phyloP scores from a whole-genome alignment of 1,140 invertebrate genomes.

The Eciton burchellii region DNA sequence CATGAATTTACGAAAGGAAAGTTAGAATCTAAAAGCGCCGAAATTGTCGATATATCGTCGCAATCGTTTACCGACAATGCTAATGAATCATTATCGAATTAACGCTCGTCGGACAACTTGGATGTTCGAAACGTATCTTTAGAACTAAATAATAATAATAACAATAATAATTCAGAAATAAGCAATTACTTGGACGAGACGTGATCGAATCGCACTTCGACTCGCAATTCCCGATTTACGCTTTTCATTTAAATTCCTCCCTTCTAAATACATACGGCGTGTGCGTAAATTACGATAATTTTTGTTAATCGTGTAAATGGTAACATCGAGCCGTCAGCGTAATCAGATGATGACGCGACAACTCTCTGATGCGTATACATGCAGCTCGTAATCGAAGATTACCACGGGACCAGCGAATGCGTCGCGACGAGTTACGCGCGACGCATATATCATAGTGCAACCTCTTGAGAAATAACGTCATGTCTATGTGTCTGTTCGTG shows the following conservation, averaged over 20 bases:
- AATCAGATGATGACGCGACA: background rate
- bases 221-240: too few relatives aligned
- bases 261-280: too few relatives aligned
- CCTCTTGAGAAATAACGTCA: conserved; percentile 65
- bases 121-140: too few relatives aligned
- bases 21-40: background rate
- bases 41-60: conserved; percentile 13
- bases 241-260: background rate
- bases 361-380: background rate
- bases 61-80: background rate
- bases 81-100: conserved; percentile 12
- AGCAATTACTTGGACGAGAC: too few relatives aligned
- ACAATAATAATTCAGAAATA: too few relatives aligned
- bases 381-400: conserved; percentile 25
- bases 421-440: background rate
- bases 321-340: background rate
- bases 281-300: background rate
- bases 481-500: conserved; percentile 19
- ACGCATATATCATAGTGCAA: background rate
- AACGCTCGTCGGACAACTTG: background rate
- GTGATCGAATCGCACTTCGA: too few relatives aligned
- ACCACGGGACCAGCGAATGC: background rate
- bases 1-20: conserved; percentile 41
- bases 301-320: background rate
- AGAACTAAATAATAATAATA: too few relatives aligned